Evolutionary conservation across 2,888 invertebrate species (phyloP), one percentile per base, ranked within the genome.

Genomic region (Coenonympha arcania): DNA sequence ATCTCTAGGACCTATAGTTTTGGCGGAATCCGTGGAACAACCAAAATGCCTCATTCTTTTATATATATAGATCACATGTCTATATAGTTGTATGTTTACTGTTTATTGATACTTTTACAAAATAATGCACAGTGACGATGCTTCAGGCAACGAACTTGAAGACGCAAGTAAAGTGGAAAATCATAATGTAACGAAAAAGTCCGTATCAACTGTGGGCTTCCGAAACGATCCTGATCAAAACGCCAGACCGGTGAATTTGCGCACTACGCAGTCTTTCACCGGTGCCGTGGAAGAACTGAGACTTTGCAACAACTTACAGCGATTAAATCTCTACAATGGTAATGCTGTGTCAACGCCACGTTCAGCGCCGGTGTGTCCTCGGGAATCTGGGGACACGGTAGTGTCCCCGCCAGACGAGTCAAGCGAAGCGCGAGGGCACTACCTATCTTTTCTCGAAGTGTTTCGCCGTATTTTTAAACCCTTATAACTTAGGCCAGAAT

Each of bases 231-330:
- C 65, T 1, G 84, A 77, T 55, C 75, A 73, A 58, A 75, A 68
- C 55, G 76, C 71, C 5, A 65, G 79, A 40, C 84, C 85, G 1
- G 61, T 81, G 46, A 71, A 76, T n/a, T 62, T 84, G 19, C 72
- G 86, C 6, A 79, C 84, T 19, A 84, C 86, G 9, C 85, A 85
- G 58, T 86, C 86, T 6, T 81, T 84, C 45, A 82, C 84, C 0
- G 85, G 80, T 1, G 75, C 79, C 0, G 73, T 81, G 6, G 85
- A 85, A 48, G 85, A 86, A 57, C 64, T 85, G 13, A 61, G 74
- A 49, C 57, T 83, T 48, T 73, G 76, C 55, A 70, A 71, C 8
- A 83, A 82, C 54, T 77, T 79, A 30, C 80, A 83, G 52, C 70
- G 76, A 48, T 71, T 84, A 47, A 78, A 79, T 55, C 54, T 84